phyloP scores from a whole-genome alignment of 1,140 invertebrate species.

The Lasioglossum baleicum region DNA sequence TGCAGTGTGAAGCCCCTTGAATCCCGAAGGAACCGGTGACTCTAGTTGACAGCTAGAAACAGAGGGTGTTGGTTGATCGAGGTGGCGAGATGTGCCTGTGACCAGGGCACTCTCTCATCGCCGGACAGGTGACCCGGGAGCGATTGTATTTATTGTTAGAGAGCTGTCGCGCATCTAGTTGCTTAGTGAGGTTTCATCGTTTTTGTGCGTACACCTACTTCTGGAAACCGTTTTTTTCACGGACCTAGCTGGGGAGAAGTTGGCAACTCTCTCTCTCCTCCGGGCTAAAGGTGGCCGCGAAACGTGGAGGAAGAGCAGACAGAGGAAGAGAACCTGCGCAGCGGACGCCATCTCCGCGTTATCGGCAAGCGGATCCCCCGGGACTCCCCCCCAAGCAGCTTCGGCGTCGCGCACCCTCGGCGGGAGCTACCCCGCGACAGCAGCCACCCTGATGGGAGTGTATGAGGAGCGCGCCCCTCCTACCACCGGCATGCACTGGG shows the following conservation, averaged over 20 bases:
- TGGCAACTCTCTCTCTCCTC: not conserved
- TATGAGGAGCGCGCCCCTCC: constrained; percentile 81
- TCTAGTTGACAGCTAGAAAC: not conserved
- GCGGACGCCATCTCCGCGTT: constrained; percentile 74
- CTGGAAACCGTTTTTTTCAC: too few relatives aligned
- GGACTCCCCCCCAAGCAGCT: constrained; percentile 69
- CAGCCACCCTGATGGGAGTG: constrained; percentile 82
- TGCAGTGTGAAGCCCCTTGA: constrained; percentile 35
- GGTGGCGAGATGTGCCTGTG: too few relatives aligned
- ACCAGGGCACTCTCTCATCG: too few relatives aligned
- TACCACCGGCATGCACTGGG: constrained; percentile 82
- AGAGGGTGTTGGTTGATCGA: too few relatives aligned
- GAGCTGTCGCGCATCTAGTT: too few relatives aligned
- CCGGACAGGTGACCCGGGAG: too few relatives aligned
- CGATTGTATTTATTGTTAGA: too few relatives aligned
- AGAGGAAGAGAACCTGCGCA: constrained; percentile 58
- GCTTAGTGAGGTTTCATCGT: too few relatives aligned
- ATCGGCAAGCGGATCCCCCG: constrained; percentile 71
- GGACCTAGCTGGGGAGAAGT: too few relatives aligned
- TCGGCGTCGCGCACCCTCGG: constrained; percentile 74
- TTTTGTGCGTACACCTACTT: too few relatives aligned
- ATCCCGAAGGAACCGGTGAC: constrained; percentile 12
- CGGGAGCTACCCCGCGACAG: constrained; percentile 77
- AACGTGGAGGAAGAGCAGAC: constrained; percentile 41
- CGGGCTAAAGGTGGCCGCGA: constrained; percentile 32